Base-by-base conservation (phyloP, 2,113 vertebrate species). In the Dipodomys ordii region DNA sequence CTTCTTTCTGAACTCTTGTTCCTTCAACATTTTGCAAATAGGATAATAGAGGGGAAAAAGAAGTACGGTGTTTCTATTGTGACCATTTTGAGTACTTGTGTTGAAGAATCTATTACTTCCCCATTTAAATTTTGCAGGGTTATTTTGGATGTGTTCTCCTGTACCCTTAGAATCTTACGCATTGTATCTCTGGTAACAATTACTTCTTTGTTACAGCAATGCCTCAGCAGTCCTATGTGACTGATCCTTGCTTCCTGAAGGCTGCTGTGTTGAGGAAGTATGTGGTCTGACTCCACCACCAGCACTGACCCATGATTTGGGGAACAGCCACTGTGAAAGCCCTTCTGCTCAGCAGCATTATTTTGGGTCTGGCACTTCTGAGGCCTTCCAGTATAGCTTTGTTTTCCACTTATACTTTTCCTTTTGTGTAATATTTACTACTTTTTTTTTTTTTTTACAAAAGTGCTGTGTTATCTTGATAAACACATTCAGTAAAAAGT, bases 261-360 rank as follows among this genome's bases (percentile, higher is more conserved):
- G 97, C 96, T 98, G 97, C 88, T 92, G 91, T 96, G 97, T 97
- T 98, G 97, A 98, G 98, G 98, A 99, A 99, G 98, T 97, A 91
- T 97, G 97, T 91, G 65, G 87, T 90, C 96, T 95, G 95, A 97
- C 97, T 97, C 97, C 96, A 96, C 98, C 98, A 97, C 97, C 95
- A 97, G 96, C 95, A 93, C 96, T 10, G 35, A 44, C 32, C 32
- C 22, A 30, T 92, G 84, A 64, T 67, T 87, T 72, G 60, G 39
- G 7, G 25, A 67, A 25, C 64, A n/a, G 20, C 60, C 57, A 46
- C 27, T 62, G 84, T 9, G 9, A 78, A 16, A 94, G 79, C 72
- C 22, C 76, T 97, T 96, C 96, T 97, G 93, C 97, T 91, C 91
- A 86, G 92, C 88, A 91, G 95, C 64, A 85, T 92, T 81, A 27